Conservation (phyloP, 2,888 invertebrate genomes). For the Polymixis lichenea region DNA sequence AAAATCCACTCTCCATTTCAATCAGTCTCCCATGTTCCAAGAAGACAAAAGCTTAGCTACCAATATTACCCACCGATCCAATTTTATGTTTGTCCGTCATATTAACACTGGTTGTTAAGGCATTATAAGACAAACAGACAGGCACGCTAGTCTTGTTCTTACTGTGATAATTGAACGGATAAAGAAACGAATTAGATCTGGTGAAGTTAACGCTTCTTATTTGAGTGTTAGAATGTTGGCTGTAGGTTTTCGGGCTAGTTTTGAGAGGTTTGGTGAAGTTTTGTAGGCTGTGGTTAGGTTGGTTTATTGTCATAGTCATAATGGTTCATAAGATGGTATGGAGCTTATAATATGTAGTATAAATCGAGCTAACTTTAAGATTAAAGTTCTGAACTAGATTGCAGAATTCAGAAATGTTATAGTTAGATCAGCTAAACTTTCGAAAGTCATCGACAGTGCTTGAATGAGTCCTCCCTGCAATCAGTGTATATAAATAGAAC, state of each 20-base stretch:
- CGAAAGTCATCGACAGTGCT: not conserved
- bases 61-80: slow-evolving; percentile 81
- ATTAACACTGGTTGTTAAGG: slow-evolving; percentile 76
- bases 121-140: slow-evolving; percentile 75
- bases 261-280: slow-evolving; percentile 17
- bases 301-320: not conserved
- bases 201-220: slow-evolving; percentile 71
- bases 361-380: not conserved
- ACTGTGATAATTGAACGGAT: slow-evolving; percentile 80
- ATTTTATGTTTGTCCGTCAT: slow-evolving; percentile 75
- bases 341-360: not conserved
- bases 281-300: not conserved
- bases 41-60: slow-evolving; percentile 79
- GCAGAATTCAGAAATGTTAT: too few species aligned
- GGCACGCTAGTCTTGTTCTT: slow-evolving; percentile 72
- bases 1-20: slow-evolving; percentile 38
- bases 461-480: not conserved
- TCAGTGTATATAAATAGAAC: not conserved
- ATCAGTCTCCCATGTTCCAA: slow-evolving; percentile 62
- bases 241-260: slow-evolving; percentile 27
- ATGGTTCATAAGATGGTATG: not conserved
- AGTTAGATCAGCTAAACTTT: not conserved
- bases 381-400: not conserved
- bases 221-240: slow-evolving; percentile 44
- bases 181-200: slow-evolving; percentile 84